phyloP scores from a whole-genome alignment of 2,113 vertebrate species.

The Picathartes gymnocephalus region DNA sequence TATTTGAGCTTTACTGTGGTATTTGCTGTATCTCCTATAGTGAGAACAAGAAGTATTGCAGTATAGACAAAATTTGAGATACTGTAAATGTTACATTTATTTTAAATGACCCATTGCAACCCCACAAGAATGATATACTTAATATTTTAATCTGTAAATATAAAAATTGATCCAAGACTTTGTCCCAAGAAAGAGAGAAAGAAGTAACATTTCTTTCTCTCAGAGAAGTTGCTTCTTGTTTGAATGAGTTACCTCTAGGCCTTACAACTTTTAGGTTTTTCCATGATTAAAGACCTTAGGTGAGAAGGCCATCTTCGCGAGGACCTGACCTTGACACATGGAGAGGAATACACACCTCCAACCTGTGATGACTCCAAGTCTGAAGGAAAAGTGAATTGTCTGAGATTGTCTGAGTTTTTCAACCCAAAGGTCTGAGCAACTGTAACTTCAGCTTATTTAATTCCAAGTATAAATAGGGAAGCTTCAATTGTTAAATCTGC shows the following conservation, averaged over 20 bases:
- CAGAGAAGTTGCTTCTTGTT: not conserved
- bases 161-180: slow-evolving; percentile 25
- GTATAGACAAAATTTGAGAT: slow-evolving; percentile 19
- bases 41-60: slow-evolving; percentile 1
- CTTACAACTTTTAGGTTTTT: not conserved
- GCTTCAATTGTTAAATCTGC: not conserved
- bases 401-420: not conserved
- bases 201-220: not conserved
- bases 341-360: not conserved
- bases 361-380: not conserved
- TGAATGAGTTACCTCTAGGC: not conserved
- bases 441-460: not conserved
- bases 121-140: not conserved
- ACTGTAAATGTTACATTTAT: not conserved
- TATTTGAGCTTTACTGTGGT: slow-evolving; percentile 39
- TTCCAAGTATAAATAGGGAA: not conserved
- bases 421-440: not conserved
- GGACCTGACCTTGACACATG: not conserved
- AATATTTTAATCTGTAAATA: slow-evolving; percentile 14
- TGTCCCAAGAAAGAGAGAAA: not conserved
- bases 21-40: not conserved
- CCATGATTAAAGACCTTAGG: not conserved
- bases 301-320: not conserved
- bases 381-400: not conserved
- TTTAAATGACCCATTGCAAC: not conserved